These are phyloP conservation scores for Acrobasis repandana DNA, from an alignment of 2,888 invertebrate genomes.

Conservation along the genomic window DNA sequence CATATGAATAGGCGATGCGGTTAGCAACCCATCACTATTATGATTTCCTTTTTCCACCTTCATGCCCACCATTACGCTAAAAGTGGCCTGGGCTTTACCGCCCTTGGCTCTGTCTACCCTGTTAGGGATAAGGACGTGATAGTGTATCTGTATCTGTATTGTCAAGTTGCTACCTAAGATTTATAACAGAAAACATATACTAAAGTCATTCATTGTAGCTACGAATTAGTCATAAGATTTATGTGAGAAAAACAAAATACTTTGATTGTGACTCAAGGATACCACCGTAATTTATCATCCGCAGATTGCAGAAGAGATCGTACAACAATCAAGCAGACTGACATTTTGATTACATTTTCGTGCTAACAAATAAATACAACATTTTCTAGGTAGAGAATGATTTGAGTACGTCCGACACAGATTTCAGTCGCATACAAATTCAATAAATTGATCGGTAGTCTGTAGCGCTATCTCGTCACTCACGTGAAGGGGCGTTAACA, in stretches of 20 bases:
- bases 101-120: too few species aligned
- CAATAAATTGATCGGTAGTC: constrained; percentile 45
- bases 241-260: constrained; percentile 3
- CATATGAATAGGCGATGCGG: too few species aligned
- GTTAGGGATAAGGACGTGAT: too few species aligned
- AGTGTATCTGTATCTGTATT: too few species aligned
- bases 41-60: too few species aligned
- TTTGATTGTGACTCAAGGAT: constrained; percentile 21
- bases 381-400: not conserved
- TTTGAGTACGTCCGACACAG: not conserved
- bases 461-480: constrained; percentile 47
- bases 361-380: constrained; percentile 29
- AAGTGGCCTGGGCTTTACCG: too few species aligned
- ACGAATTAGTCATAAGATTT: not conserved
- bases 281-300: constrained; percentile 27
- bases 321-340: constrained; percentile 17
- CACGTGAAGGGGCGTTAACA: constrained; percentile 47
- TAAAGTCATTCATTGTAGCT: not conserved
- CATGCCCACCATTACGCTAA: too few species aligned
- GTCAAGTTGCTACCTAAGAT: too few species aligned
- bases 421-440: constrained; percentile 42
- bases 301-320: constrained; percentile 23
- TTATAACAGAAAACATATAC: not conserved
- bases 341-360: constrained; percentile 31
- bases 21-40: too few species aligned